Conservation (phyloP, 2,113 vertebrate species). For the Globicephala melas region DNA sequence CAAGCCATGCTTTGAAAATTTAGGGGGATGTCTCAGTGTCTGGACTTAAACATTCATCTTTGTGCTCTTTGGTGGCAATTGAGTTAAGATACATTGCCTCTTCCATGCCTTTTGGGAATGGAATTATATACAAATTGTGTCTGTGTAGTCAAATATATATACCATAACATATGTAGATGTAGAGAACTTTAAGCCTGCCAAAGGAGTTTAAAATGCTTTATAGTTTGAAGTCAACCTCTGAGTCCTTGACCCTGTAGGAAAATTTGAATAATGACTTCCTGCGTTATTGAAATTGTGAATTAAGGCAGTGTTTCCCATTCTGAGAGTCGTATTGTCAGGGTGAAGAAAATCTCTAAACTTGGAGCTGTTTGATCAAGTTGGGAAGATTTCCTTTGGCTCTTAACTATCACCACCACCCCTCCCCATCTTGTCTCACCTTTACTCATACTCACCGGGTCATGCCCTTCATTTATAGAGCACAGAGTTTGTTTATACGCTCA, state of each 20-base stretch:
- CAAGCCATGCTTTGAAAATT: conserved; percentile 67
- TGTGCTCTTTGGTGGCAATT: conserved; percentile 48
- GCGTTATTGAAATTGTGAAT: conserved; percentile 56
- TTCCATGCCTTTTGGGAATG: conserved; percentile 14
- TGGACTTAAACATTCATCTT: conserved; percentile 61
- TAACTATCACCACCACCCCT: neutral
- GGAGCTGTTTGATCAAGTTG: neutral
- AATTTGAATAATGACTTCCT: conserved; percentile 64
- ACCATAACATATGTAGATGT: neutral
- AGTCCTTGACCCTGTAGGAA: conserved; percentile 52
- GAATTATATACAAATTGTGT: conserved; percentile 41
- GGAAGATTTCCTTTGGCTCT: conserved; percentile 25
- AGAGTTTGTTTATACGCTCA: neutral
- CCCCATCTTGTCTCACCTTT: neutral
- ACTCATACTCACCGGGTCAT: neutral
- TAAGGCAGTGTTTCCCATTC: conserved; percentile 33
- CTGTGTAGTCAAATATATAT: conserved; percentile 23
- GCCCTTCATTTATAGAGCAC: neutral
- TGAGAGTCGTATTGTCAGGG: neutral
- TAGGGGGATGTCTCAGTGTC: conserved; percentile 47
- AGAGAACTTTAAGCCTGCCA: conserved; percentile 30
- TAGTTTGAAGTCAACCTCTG: conserved; percentile 44
- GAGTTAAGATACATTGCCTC: conserved; percentile 4
- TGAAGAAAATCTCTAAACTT: conserved; percentile 42
- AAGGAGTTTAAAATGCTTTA: conserved; percentile 53